phyloP scores from a whole-genome alignment of 2,113 vertebrate species.

The Excalfactoria chinensis region DNA sequence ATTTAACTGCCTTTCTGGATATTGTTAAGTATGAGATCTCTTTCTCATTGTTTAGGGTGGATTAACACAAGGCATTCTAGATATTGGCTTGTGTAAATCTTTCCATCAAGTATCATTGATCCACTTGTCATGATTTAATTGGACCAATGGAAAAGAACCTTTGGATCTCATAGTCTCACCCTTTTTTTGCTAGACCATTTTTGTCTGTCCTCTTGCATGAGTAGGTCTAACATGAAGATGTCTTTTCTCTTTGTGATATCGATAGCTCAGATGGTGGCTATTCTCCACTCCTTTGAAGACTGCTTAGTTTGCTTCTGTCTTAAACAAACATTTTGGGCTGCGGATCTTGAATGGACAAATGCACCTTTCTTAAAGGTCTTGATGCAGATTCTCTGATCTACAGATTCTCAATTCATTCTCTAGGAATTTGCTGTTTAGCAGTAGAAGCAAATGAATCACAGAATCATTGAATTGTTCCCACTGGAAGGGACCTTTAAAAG shows the following conservation, averaged over 20 bases:
- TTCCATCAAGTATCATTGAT: background rate
- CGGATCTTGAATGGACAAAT: background rate
- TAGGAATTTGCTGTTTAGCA: background rate
- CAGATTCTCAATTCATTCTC: background rate
- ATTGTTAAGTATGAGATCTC: background rate
- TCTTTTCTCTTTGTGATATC: background rate
- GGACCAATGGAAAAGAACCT: background rate
- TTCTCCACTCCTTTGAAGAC: background rate
- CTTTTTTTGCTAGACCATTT: background rate
- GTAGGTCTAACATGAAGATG: background rate
- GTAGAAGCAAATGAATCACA: background rate
- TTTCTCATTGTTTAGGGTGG: background rate
- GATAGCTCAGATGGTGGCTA: background rate
- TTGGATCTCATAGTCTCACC: background rate
- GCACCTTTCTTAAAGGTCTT: background rate
- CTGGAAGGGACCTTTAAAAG: too few species aligned
- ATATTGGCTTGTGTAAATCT: background rate
- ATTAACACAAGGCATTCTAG: background rate
- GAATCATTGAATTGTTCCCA: too few species aligned
- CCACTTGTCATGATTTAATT: background rate
- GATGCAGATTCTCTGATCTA: background rate
- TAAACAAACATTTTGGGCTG: background rate
- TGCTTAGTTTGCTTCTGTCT: background rate
- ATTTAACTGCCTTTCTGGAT: background rate
- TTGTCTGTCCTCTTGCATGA: background rate